These are phyloP conservation scores for Drosophila tsacasi DNA, from an alignment of 1,140 invertebrate species.

Conservation along the genomic window DNA sequence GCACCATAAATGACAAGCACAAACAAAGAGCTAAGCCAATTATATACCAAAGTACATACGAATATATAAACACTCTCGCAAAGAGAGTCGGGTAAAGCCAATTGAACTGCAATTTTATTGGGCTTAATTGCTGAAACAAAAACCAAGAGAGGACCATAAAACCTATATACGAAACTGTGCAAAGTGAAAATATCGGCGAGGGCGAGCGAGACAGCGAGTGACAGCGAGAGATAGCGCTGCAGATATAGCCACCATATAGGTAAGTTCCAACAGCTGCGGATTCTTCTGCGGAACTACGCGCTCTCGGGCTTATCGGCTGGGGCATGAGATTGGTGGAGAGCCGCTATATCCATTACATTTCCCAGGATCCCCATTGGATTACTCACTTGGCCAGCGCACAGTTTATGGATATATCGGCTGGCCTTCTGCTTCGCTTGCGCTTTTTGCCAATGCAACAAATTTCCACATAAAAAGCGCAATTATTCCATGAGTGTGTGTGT, in stretches of 20 bases:
- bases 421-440: slow-evolving; percentile 27
- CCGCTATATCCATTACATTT: background rate
- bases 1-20: slow-evolving; percentile 21
- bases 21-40: slow-evolving; percentile 35
- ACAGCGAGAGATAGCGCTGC: slow-evolving; percentile 14
- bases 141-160: slow-evolving; percentile 4
- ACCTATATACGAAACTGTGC: slow-evolving; percentile 27
- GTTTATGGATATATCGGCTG: slow-evolving; percentile 17
- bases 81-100: slow-evolving; percentile 23
- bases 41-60: slow-evolving; percentile 12
- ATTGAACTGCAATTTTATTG: slow-evolving; percentile 49
- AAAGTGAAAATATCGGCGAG: slow-evolving; percentile 19
- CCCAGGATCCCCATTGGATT: slow-evolving; percentile 11
- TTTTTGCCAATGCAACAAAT: slow-evolving; percentile 42
- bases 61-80: slow-evolving; percentile 10
- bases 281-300: slow-evolving; percentile 8
- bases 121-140: slow-evolving; percentile 49
- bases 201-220: slow-evolving; percentile 7
- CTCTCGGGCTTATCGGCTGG: background rate
- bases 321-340: background rate
- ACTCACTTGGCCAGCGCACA: slow-evolving; percentile 4
- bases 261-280: slow-evolving; percentile 11
- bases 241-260: slow-evolving; percentile 30
- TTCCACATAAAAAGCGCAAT: slow-evolving; percentile 49
- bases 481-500: slow-evolving; percentile 39